These are phyloP conservation scores for Flexamia atlantica DNA, from an alignment of 2,888 invertebrate genomes.

Conservation along the genomic window DNA sequence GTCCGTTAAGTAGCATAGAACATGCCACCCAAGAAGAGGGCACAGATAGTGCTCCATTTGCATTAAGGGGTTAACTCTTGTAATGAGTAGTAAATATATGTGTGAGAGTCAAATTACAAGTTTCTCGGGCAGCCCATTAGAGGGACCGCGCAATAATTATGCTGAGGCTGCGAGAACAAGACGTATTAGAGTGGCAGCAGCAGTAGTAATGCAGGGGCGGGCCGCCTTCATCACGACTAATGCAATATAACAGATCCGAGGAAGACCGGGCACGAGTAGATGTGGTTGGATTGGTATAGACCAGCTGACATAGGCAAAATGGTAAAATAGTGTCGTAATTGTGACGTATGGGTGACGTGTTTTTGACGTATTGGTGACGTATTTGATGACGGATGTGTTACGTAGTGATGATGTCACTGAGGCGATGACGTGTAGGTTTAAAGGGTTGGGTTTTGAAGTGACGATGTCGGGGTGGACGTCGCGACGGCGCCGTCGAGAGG, in stretches of 20 bases:
- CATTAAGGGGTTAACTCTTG: slow-evolving; percentile 22
- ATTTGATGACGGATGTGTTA: too few species aligned
- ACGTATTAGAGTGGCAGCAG: slow-evolving; percentile 22
- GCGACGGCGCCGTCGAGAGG: too few species aligned
- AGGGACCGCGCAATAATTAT: slow-evolving; percentile 23
- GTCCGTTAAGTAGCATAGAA: not conserved
- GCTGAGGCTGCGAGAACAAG: slow-evolving; percentile 29
- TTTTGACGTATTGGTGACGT: too few species aligned
- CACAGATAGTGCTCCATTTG: not conserved
- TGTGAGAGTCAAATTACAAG: slow-evolving; percentile 29
- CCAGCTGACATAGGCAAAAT: too few species aligned
- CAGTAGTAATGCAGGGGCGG: slow-evolving; percentile 29
- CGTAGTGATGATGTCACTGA: too few species aligned
- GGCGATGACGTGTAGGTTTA: too few species aligned
- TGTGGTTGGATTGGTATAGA: too few species aligned
- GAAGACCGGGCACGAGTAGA: not conserved
- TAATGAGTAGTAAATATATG: slow-evolving; percentile 37
- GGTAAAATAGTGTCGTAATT: too few species aligned
- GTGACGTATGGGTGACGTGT: too few species aligned
- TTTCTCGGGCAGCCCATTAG: slow-evolving; percentile 2
- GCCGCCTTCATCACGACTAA: slow-evolving; percentile 38
- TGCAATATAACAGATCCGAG: slow-evolving; percentile 10
- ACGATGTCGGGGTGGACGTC: too few species aligned
- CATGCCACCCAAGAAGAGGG: not conserved
- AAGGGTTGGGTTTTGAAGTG: too few species aligned